Evolutionary conservation across 2,888 invertebrate genomes (phyloP).

Genomic region (Conchocele bisecta): DNA sequence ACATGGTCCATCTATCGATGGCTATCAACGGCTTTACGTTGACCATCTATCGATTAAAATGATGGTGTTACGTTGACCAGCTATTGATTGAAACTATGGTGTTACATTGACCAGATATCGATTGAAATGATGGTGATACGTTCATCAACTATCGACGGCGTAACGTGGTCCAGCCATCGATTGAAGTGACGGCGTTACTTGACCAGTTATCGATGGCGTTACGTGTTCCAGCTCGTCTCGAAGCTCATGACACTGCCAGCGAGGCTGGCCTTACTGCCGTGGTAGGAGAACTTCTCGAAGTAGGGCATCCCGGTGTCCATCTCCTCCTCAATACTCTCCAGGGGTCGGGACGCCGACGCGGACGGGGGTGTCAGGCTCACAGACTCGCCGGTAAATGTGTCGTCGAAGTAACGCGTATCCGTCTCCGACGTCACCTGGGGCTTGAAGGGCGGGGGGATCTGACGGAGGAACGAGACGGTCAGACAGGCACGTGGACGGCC

Average conservation of each 20-base stretch:
- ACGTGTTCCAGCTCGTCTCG: slow-evolving; percentile 71
- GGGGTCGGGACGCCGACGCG: slow-evolving; percentile 36
- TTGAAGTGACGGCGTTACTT: too few species aligned
- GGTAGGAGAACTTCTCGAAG: slow-evolving; percentile 91
- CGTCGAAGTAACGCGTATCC: slow-evolving; percentile 98
- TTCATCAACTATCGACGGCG: too few species aligned
- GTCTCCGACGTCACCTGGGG: slow-evolving; percentile 94
- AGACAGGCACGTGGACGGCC: slow-evolving; percentile 28
- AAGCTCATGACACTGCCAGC: slow-evolving; percentile 76
- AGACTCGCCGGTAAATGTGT: slow-evolving; percentile 94
- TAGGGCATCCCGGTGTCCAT: slow-evolving; percentile 84
- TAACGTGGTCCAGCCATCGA: too few species aligned
- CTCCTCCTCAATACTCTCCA: slow-evolving; percentile 67
- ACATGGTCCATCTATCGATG: too few species aligned
- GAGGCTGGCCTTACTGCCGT: slow-evolving; percentile 81
- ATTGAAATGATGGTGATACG: too few species aligned
- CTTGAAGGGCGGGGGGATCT: slow-evolving; percentile 90
- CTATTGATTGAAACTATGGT: too few species aligned
- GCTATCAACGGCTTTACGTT: too few species aligned
- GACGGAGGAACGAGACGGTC: slow-evolving; percentile 43
- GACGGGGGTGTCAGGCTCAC: slow-evolving; percentile 77
- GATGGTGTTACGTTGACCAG: too few species aligned
- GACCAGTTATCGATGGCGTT: too few species aligned
- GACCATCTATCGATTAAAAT: too few species aligned
- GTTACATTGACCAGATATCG: too few species aligned